Percentiles rank a stretch among this genome's conserved stretches.
These are phyloP conservation scores for Pseudobourletiella spinata DNA, from an alignment of 1,140 invertebrate genomes.

Conservation along the genomic window DNA sequence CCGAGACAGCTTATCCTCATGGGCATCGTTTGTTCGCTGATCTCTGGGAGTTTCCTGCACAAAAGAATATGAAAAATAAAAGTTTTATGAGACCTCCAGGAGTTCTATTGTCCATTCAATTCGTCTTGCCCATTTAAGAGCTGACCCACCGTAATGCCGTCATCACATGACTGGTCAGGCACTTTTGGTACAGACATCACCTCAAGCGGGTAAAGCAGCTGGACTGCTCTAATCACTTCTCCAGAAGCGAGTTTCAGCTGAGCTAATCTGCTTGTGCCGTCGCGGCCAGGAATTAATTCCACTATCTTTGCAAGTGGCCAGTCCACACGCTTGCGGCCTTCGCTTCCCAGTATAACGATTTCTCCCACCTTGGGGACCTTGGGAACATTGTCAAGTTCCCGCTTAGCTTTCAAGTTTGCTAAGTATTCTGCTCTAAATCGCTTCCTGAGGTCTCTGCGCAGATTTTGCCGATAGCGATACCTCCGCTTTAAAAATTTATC, in stretches of 20 bases:
- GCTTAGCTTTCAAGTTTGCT: neutral
- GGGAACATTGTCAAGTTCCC: neutral
- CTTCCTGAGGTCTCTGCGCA: neutral
- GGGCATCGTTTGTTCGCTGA: neutral
- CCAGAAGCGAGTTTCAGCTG: neutral
- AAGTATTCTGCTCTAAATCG: conserved; percentile 2
- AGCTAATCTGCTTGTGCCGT: neutral
- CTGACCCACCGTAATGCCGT: no score
- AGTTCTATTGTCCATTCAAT: no score
- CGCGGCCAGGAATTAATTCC: neutral
- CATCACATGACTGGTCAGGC: no score
- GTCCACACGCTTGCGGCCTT: neutral
- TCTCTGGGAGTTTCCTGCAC: neutral
- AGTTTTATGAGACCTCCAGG: no score
- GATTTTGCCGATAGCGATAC: neutral
- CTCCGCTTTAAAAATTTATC: neutral
- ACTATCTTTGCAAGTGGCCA: neutral
- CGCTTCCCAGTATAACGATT: neutral
- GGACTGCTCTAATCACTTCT: neutral
- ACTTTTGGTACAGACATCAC: no score
- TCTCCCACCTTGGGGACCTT: neutral
- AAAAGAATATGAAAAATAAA: neutral
- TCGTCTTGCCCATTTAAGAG: no score
- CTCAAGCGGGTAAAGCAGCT: neutral
- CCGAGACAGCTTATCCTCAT: neutral